Percentiles rank a stretch among this genome's conserved stretches.
These are phyloP conservation scores for Zootoca vivipara DNA, from an alignment of 2,113 vertebrate species.

Conservation along the genomic window DNA sequence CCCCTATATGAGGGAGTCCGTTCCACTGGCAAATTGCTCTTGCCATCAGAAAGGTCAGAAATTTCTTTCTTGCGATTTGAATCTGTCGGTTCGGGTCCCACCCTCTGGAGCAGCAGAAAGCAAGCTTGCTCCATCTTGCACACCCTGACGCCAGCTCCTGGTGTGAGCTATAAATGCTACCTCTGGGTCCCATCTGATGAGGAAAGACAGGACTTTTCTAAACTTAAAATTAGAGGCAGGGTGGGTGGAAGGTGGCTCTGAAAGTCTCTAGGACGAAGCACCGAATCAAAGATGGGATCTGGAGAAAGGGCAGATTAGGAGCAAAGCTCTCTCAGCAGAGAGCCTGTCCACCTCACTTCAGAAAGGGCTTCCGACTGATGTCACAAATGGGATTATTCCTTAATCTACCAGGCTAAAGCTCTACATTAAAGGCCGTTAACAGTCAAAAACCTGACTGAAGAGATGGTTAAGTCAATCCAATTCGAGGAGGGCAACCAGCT, in stretches of 20 bases:
- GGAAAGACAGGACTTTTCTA: neutral
- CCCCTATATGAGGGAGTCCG: no score
- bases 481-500: neutral
- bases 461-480: conserved; percentile 19
- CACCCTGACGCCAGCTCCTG: neutral
- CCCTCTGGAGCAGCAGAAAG: no score
- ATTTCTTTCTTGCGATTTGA: no score
- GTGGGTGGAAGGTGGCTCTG: neutral
- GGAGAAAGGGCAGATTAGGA: neutral
- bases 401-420: conserved; percentile 47
- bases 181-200: neutral
- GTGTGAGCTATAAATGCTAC: neutral
- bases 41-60: no score
- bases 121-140: no score
- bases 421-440: neutral
- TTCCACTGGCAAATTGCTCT: no score
- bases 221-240: neutral
- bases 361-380: conserved; percentile 26
- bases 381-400: conserved; percentile 53
- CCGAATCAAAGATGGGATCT: neutral
- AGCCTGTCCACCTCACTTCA: conserved; percentile 11
- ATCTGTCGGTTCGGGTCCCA: no score
- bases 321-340: neutral
- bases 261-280: neutral
- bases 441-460: neutral